These are phyloP conservation scores for Drosophila birchii DNA, from an alignment of 2,888 invertebrate genomes.

Conservation along the genomic window DNA sequence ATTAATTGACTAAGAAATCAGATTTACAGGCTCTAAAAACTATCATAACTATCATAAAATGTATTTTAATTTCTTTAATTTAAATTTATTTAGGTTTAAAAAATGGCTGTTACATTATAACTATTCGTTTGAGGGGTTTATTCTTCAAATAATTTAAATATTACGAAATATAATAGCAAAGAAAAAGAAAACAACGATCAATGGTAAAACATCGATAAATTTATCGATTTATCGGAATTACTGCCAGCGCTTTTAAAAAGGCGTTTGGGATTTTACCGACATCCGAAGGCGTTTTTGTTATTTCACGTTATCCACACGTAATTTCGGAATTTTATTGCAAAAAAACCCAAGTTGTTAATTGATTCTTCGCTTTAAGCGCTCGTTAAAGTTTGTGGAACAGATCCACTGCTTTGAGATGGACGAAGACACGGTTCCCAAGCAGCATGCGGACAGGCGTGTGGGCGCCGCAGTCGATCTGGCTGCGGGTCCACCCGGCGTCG, in stretches of 20 bases:
- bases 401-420: slow-evolving; percentile 75
- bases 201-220: neutral
- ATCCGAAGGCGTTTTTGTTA: slow-evolving; percentile 12
- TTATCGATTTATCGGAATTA: neutral
- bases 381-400: slow-evolving; percentile 33
- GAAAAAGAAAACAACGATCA: neutral
- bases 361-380: slow-evolving; percentile 1
- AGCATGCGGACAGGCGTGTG: slow-evolving; percentile 78
- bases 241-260: neutral
- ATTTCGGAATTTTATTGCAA: slow-evolving; percentile 18
- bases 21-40: too few relatives aligned
- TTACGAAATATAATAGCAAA: neutral
- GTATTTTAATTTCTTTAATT: too few relatives aligned
- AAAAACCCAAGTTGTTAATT: slow-evolving; percentile 11
- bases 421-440: slow-evolving; percentile 78
- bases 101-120: too few relatives aligned
- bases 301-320: slow-evolving; percentile 23
- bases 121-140: too few relatives aligned
- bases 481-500: slow-evolving; percentile 83
- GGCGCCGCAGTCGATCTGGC: slow-evolving; percentile 73
- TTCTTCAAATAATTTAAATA: too few relatives aligned
- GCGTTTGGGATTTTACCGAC: slow-evolving; percentile 2
- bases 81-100: too few relatives aligned
- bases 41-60: too few relatives aligned
- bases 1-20: too few relatives aligned